Conservation (phyloP, 2,113 vertebrate species). For the Charadrius vociferus region DNA sequence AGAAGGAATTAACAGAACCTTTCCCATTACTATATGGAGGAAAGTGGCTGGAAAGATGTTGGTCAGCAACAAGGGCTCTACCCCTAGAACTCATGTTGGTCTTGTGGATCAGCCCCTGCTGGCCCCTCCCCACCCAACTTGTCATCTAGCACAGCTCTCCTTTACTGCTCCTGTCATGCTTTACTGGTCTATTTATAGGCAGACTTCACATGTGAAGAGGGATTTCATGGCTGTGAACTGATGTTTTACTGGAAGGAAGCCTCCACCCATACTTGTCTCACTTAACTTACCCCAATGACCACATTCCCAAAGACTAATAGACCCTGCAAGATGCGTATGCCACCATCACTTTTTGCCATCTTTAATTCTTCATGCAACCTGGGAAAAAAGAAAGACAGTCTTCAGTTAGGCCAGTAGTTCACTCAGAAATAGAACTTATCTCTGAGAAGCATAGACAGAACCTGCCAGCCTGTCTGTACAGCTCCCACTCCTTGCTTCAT, state of each 20-base stretch:
- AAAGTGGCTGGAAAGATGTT: neutral
- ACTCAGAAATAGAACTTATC: neutral
- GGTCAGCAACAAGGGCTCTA: neutral
- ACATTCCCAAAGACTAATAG: conserved; percentile 80
- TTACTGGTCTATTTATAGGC: neutral
- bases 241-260: neutral
- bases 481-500: neutral
- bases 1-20: neutral
- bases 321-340: conserved; percentile 73
- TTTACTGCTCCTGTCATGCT: neutral
- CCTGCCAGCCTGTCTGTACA: neutral
- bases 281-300: conserved; percentile 77
- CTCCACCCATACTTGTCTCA: neutral
- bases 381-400: neutral
- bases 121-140: neutral
- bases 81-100: neutral
- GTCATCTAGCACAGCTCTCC: neutral
- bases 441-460: neutral
- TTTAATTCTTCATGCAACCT: conserved; percentile 50
- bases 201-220: neutral
- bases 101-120: neutral
- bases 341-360: conserved; percentile 73
- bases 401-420: neutral
- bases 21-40: neutral
- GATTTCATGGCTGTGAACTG: neutral